phyloP scores from a whole-genome alignment of 92 coral and sea anemone species.

The Siderastrea radians region DNA sequence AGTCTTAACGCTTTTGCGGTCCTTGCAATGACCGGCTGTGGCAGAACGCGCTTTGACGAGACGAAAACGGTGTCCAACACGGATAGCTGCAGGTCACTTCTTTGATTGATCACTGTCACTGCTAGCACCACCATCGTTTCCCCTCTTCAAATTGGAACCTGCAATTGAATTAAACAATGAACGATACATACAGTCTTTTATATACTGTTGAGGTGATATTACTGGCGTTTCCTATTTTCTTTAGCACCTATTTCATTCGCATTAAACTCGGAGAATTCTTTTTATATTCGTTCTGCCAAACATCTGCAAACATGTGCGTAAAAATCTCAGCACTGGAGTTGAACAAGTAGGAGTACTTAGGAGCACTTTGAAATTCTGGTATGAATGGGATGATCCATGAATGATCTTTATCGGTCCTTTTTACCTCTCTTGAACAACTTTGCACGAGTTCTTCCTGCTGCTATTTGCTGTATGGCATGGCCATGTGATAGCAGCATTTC shows the following conservation, averaged over 20 bases:
- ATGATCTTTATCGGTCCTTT: not conserved
- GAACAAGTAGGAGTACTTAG: too few species aligned
- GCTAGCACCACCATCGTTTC: not conserved
- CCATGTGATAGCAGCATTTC: constrained; percentile 14
- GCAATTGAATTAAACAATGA: not conserved
- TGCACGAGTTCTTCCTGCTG: not conserved
- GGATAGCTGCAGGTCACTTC: constrained; percentile 6
- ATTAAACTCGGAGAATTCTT: not conserved
- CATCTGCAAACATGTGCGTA: not conserved
- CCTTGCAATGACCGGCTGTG: not conserved
- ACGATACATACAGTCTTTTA: not conserved
- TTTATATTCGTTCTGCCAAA: not conserved
- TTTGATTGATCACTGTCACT: too few species aligned
- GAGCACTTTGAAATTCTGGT: too few species aligned
- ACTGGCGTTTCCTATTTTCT: not conserved
- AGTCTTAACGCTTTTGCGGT: constrained; percentile 7
- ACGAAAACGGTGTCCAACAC: constrained; percentile 6
- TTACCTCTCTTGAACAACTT: constrained; percentile 1
- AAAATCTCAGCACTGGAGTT: too few species aligned
- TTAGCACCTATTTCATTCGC: constrained; percentile 1
- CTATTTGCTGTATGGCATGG: not conserved
- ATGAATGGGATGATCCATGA: constrained; percentile 8
- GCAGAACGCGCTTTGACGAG: not conserved
- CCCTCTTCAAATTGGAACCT: not conserved
- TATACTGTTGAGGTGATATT: too few species aligned